A percentile compares a stretch with the other conserved stretches of the same genome.
phyloP scores from a whole-genome alignment of 2,888 invertebrate species.

The Odiellus spinosus region DNA sequence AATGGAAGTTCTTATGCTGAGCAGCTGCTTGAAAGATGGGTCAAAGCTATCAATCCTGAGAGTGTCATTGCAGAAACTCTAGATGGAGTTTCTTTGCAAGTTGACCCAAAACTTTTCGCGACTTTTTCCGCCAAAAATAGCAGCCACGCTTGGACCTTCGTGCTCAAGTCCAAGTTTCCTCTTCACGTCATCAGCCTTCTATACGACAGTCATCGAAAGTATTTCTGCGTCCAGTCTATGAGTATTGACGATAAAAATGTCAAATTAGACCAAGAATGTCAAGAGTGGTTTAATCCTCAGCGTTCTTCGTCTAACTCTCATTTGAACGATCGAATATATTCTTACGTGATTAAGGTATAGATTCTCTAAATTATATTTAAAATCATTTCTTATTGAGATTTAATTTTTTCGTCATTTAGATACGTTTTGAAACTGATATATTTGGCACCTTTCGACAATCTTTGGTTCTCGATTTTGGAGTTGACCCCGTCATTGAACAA shows the following conservation, averaged over 20 bases:
- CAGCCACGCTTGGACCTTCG: constrained; percentile 44
- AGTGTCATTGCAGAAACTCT: constrained; percentile 45
- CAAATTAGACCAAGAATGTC: constrained; percentile 27
- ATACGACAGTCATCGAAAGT: constrained; percentile 51
- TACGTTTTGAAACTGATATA: constrained; percentile 49
- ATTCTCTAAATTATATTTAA: constrained; percentile 20
- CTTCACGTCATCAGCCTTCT: constrained; percentile 30
- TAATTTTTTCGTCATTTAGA: constrained; percentile 22
- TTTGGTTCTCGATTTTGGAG: constrained; percentile 55
- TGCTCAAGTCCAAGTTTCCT: constrained; percentile 32
- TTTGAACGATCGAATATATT: no score
- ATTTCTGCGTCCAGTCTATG: constrained; percentile 44
- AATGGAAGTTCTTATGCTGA: constrained; percentile 44
- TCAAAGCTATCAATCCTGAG: constrained; percentile 41
- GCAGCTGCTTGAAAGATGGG: constrained; percentile 41
- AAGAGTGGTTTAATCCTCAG: constrained; percentile 34
- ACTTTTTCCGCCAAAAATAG: constrained; percentile 46
- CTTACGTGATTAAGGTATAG: constrained; percentile 28
- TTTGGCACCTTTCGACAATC: constrained; percentile 64
- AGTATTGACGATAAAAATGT: constrained; percentile 15
- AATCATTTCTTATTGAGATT: neutral
- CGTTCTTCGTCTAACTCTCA: neutral
- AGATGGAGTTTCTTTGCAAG: constrained; percentile 40
- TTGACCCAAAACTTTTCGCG: constrained; percentile 39
- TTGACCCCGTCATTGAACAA: constrained; percentile 32